Conservation (phyloP, 2,113 vertebrate genomes). For the Tiliqua scincoides region DNA sequence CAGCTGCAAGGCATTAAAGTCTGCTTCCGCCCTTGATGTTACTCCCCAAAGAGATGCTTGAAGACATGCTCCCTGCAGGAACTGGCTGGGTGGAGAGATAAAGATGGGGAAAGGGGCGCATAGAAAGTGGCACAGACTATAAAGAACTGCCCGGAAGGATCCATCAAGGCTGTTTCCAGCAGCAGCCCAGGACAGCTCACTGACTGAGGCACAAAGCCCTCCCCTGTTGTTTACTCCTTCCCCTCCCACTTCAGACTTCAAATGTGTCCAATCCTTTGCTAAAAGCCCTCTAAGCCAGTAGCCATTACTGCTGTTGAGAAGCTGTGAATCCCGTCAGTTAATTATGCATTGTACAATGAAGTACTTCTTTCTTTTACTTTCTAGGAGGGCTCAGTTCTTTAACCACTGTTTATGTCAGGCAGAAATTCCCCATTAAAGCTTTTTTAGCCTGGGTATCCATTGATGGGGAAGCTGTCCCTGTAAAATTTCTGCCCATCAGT, state of each 20-base stretch:
- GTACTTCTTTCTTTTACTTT: neutral
- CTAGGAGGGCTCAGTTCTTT: neutral
- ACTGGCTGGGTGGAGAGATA: neutral
- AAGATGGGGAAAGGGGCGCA: neutral
- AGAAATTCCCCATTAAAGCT: neutral
- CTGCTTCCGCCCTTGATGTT: neutral
- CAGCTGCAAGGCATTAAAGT: constrained; percentile 7
- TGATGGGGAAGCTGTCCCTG: neutral
- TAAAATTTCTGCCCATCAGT: neutral
- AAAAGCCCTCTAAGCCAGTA: neutral
- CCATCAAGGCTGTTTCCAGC: neutral
- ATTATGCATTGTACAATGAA: neutral
- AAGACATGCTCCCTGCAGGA: neutral
- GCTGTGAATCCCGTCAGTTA: neutral
- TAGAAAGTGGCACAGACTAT: neutral
- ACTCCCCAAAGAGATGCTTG: neutral
- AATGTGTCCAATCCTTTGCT: neutral
- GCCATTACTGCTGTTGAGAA: neutral
- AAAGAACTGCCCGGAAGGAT: neutral
- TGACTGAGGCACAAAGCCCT: neutral
- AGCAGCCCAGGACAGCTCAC: neutral
- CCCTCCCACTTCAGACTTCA: no score
- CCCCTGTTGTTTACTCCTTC: neutral
- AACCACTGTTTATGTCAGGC: neutral
- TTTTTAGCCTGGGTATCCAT: neutral